Conservation (phyloP, 2,888 invertebrate genomes). For the Orchesella flavescens region DNA sequence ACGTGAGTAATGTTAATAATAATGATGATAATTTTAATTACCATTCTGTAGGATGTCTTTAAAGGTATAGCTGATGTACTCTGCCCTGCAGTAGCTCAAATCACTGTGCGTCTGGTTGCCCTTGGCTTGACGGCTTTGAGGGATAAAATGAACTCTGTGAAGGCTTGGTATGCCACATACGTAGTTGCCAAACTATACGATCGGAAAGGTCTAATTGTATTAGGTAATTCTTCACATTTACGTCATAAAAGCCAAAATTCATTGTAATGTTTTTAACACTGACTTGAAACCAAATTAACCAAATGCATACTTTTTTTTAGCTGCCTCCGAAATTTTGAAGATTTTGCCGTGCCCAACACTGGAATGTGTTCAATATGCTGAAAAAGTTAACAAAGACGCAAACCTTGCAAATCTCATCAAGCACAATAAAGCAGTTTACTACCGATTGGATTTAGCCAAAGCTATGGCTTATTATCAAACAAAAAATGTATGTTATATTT, state of each 20-base stretch:
- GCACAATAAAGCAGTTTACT: conserved; percentile 51
- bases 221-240: conserved; percentile 44
- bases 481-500: conserved; percentile 36
- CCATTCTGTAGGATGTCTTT: conserved; percentile 31
- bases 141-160: conserved; percentile 35
- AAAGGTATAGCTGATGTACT: conserved; percentile 34
- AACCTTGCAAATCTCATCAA: conserved; percentile 33
- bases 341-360: conserved; percentile 32
- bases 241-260: too few species aligned
- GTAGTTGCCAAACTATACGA: conserved; percentile 47
- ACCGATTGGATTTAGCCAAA: conserved; percentile 52
- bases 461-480: conserved; percentile 46
- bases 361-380: conserved; percentile 46
- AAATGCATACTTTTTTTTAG: too few species aligned
- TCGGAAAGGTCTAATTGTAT: conserved; percentile 49
- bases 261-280: too few species aligned
- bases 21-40: not conserved
- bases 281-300: too few species aligned
- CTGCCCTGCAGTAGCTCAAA: conserved; percentile 53
- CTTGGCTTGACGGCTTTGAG: conserved; percentile 32
- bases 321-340: conserved; percentile 60
- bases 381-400: conserved; percentile 30
- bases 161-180: conserved; percentile 46
- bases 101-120: conserved; percentile 46
- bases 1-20: too few species aligned